These are phyloP conservation scores for Rosalia funebris DNA, from an alignment of 2,888 invertebrate species.

Conservation along the genomic window DNA sequence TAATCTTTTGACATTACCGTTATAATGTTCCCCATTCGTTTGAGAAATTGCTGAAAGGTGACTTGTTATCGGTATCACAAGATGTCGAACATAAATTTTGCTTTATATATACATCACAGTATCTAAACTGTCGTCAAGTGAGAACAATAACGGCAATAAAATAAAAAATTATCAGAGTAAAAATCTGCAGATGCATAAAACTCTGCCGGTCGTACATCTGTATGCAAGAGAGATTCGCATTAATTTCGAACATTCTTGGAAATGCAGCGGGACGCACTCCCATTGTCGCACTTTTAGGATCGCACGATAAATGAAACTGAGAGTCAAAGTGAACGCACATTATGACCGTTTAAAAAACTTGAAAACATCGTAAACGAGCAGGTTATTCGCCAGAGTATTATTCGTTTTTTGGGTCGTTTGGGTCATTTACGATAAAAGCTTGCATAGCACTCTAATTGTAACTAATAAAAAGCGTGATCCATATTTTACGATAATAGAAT, in stretches of 20 bases:
- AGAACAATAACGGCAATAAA: slow-evolving; percentile 15
- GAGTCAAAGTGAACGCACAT: background rate
- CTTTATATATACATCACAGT: slow-evolving; percentile 1
- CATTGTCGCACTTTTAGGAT: slow-evolving; percentile 6
- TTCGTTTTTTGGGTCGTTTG: background rate
- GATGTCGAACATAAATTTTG: slow-evolving; percentile 15
- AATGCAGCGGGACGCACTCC: slow-evolving; percentile 5
- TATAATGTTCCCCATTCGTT: background rate
- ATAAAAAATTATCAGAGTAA: slow-evolving; percentile 15
- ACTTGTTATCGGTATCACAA: slow-evolving; percentile 13
- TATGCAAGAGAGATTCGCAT: slow-evolving; percentile 5
- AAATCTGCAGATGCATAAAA: slow-evolving; percentile 16
- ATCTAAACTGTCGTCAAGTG: slow-evolving; percentile 4
- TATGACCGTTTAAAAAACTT: slow-evolving; percentile 7
- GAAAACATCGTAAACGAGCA: background rate
- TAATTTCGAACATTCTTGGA: slow-evolving; percentile 14
- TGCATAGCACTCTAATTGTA: background rate
- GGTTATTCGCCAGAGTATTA: background rate
- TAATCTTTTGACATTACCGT: too few species aligned
- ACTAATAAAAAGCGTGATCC: background rate
- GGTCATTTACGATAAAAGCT: background rate
- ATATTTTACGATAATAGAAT: too few species aligned
- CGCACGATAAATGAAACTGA: background rate
- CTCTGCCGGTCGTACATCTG: slow-evolving; percentile 16
- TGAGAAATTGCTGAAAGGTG: slow-evolving; percentile 1